These are phyloP conservation scores for Leptinotarsa haldemani DNA, from an alignment of 2,888 invertebrate species.

Conservation along the genomic window DNA sequence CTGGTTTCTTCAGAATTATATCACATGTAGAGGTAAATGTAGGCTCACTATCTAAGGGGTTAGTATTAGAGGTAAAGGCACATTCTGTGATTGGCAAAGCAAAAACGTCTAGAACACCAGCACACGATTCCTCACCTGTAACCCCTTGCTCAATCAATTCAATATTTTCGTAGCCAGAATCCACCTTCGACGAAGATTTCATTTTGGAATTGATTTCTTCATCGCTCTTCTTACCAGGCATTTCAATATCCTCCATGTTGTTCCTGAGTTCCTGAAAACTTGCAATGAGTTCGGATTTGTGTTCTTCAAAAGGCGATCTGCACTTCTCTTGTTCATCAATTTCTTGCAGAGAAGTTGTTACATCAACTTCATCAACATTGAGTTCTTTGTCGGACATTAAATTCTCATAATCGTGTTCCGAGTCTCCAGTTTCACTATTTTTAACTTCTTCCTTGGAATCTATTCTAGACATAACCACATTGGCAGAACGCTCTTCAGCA, in stretches of 20 bases:
- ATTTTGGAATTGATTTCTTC: conserved; percentile 24
- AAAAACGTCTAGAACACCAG: conserved; percentile 52
- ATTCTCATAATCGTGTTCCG: conserved; percentile 63
- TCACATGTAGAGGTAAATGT: conserved; percentile 54
- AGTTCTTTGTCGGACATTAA: conserved; percentile 56
- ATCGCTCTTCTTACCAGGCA: conserved; percentile 28
- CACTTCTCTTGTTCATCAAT: conserved; percentile 45
- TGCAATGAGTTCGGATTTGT: conserved; percentile 60
- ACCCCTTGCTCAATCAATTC: conserved; percentile 31
- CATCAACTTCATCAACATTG: conserved; percentile 45
- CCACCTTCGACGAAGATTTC: conserved; percentile 16
- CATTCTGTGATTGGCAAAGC: conserved; percentile 55
- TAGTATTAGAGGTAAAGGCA: conserved; percentile 49
- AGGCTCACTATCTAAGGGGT: conserved; percentile 38
- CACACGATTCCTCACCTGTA: conserved; percentile 62
- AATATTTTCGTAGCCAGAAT: conserved; percentile 29
- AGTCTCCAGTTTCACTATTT: conserved; percentile 44
- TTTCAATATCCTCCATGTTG: conserved; percentile 47
- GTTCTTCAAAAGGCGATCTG: conserved; percentile 58
- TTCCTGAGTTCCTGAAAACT: conserved; percentile 61
- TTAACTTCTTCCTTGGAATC: conserved; percentile 43
- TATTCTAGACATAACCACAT: conserved; percentile 58
- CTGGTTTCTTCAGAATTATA: conserved; percentile 48
- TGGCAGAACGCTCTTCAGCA: conserved; percentile 56
- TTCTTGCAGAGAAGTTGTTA: conserved; percentile 31